These are phyloP conservation scores for Forbesichthys papilliferus DNA, from an alignment of 2,113 vertebrate genomes.

Conservation along the genomic window DNA sequence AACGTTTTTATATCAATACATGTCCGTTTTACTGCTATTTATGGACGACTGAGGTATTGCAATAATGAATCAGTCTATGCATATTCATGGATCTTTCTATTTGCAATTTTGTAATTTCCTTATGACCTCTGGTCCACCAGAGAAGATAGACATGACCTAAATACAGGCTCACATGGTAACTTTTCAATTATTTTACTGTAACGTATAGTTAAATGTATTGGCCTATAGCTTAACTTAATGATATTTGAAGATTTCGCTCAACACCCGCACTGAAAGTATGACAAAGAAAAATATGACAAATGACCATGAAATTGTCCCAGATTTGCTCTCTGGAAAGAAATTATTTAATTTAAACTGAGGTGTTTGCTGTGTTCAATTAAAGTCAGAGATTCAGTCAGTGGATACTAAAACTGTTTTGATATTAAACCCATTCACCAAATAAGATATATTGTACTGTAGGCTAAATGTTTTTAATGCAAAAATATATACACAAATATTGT, in stretches of 20 bases:
- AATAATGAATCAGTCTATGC: too few relatives aligned
- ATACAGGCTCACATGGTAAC: too few relatives aligned
- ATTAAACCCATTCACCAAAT: background rate
- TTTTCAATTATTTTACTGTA: too few relatives aligned
- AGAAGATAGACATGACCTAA: too few relatives aligned
- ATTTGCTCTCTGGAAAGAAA: slow-evolving; percentile 45
- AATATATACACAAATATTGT: background rate
- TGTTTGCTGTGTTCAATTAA: slow-evolving; percentile 18
- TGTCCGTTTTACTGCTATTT: background rate
- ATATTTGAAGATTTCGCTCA: slow-evolving; percentile 5
- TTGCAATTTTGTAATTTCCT: background rate
- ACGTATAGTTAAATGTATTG: too few relatives aligned
- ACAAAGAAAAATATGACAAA: background rate
- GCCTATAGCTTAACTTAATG: background rate
- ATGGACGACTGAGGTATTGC: too few relatives aligned
- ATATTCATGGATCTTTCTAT: too few relatives aligned
- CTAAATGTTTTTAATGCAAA: slow-evolving; percentile 8
- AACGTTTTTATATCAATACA: too few relatives aligned
- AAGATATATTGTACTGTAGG: background rate
- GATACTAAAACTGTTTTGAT: slow-evolving; percentile 33
- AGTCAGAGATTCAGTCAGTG: slow-evolving; percentile 31
- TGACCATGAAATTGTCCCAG: too few relatives aligned
- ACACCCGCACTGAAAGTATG: background rate
- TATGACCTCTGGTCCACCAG: too few relatives aligned
- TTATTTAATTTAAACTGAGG: slow-evolving; percentile 51